Evolutionary conservation across 2,797 vertebrate genomes (phyloP), one percentile per base, ranked within the genome.

Genomic region (Rhynchotus rufescens): DNA sequence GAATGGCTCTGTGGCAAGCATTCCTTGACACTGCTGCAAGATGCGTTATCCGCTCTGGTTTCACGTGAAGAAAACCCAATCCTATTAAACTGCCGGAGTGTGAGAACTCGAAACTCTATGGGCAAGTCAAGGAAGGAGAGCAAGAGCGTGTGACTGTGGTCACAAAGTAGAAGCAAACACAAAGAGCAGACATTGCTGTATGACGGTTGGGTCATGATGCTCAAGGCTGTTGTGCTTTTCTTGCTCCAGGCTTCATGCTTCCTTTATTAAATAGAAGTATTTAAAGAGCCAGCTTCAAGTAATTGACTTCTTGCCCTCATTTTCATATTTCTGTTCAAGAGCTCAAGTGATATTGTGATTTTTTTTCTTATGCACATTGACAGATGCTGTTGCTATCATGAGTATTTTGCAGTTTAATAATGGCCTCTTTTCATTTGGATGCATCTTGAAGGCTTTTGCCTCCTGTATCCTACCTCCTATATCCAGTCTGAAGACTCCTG

Each of bases 281-380:
- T 93, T 88, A 91, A 87, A 67, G 57, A 64, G 52, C 65, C n/a
- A 80, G 11, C 25, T 86, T 84, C 72, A 79, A 68, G 25, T 64
- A 73, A 69, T 32, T 75, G 66, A 75, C 72, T 86, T 42, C 32
- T 81, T 92, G 47, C 16, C 20, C 62, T 76, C 30, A 71, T 89
- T 90, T 90, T 92, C 62, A 44, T 84, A 80, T 78, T 89, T 92
- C 45, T 92, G 68, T 6, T 79, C 51, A 71, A 88, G 45, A 84
- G 59, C 32, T 49, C 72, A 59, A 32, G 34, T 82, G 80, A 73
- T 88, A 12, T 40, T 40, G 13, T 40, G 40, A 14, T 40, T 40
- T 14, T 88, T 64, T 17, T 56, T 42, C 86, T 34, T 47, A 49
- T 25, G 47, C 22, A 49, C 12, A 23, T 21, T 25, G 47, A 49